Evolutionary conservation across 2,113 vertebrate genomes (phyloP), one percentile per base, ranked within the genome.

Genomic region (Montifringilla adamsi): DNA sequence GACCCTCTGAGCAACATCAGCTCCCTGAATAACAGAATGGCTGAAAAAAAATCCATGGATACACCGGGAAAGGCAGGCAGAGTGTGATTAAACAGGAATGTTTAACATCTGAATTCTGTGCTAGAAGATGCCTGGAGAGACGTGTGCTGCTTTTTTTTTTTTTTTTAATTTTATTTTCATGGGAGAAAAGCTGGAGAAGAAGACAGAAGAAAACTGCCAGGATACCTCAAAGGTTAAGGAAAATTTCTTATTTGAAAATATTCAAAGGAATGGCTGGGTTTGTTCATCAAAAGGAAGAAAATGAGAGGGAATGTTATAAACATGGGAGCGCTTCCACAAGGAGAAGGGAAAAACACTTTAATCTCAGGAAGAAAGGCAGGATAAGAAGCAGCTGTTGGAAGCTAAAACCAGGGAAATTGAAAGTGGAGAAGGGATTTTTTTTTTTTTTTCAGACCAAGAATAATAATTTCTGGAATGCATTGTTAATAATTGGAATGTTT

Each of bases 91-190:
- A 75, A 39, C 2, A 10, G 56, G 46, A 58, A 79, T 14, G 1
- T 70, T 82, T 47, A n/a, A 74, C 56, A 70, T 88, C 79, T 10
- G 19, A 20, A 11, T 17, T 24, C 52, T 5, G 3, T 2, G 14
- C 55, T 39, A n/a, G 66, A 21, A 78, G 20, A 12, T 9, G 21
- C 6, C 10, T 4, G 22, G 9, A 31, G 55, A 76, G 37, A 13
- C 2, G 0, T 4, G 3, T 10, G 7, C 15, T 15, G n/a, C 5
- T 28, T 27, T 13, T n/a, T 55, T 33, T 55, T 33, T n/a, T n/a
- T n/a, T n/a, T n/a, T n/a, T n/a, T n/a, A 11, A 21, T 21, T 16
- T 53, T 7, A 30, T 84, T 81, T 50, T 21, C 19, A 39, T 12
- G 15, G 41, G n/a, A 56, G 13, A 69, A 70, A 58, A 84, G 28